Evolutionary conservation across 1,140 invertebrate species (phyloP).

Genomic region (Pteromalus puparum): DNA sequence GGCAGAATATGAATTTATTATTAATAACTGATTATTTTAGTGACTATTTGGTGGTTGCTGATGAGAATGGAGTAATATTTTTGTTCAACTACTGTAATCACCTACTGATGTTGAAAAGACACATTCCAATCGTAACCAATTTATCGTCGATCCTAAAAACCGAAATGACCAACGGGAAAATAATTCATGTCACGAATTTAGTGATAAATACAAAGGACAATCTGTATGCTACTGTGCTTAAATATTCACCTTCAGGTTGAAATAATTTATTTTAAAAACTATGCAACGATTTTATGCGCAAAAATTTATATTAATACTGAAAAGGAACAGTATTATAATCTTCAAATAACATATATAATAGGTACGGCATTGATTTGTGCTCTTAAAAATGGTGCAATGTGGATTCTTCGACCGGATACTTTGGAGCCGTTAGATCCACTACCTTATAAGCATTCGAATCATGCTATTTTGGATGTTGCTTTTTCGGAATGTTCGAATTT

Average conservation of each 20-base stretch:
- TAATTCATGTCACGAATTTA: slow-evolving; percentile 56
- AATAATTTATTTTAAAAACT: neutral
- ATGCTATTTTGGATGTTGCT: slow-evolving; percentile 72
- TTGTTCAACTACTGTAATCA: slow-evolving; percentile 57
- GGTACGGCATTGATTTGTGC: slow-evolving; percentile 69
- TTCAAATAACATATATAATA: slow-evolving; percentile 38
- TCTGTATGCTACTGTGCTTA: neutral
- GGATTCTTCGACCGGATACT: slow-evolving; percentile 76
- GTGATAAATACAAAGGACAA: neutral
- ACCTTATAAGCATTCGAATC: slow-evolving; percentile 72
- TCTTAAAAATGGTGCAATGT: slow-evolving; percentile 74
- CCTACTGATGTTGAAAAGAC: slow-evolving; percentile 41
- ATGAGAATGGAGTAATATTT: slow-evolving; percentile 41
- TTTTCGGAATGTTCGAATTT: slow-evolving; percentile 75
- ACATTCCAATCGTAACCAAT: slow-evolving; percentile 10
- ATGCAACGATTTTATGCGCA: neutral
- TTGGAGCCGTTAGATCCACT: slow-evolving; percentile 70
- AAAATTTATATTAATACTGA: too few relatives aligned
- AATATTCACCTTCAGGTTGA: slow-evolving; percentile 37
- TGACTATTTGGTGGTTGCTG: slow-evolving; percentile 57
- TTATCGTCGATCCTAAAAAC: neutral
- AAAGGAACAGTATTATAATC: too few relatives aligned
- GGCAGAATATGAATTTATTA: neutral
- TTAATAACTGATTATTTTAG: slow-evolving; percentile 47
- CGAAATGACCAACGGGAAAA: neutral